Percentiles rank a stretch among this genome's conserved stretches.
phyloP scores from a whole-genome alignment of 92 coral and sea anemone species.

The Palythoa heliodiscus region DNA sequence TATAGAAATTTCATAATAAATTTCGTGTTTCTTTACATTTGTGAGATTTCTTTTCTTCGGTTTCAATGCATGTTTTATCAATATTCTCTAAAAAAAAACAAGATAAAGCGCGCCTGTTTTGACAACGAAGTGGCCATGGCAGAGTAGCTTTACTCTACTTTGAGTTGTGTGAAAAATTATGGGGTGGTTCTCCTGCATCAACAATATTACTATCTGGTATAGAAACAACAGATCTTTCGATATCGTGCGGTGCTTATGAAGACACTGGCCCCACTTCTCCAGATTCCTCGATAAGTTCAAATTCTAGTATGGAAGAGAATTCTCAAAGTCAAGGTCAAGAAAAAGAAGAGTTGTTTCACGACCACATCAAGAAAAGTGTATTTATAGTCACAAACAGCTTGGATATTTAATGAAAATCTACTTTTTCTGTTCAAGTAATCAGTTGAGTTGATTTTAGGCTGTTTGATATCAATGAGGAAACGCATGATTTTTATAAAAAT shows the following conservation, averaged over 20 bases:
- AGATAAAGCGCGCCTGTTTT: slow-evolving; percentile 32
- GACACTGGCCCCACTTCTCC: slow-evolving; percentile 25
- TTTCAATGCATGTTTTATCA: slow-evolving; percentile 23
- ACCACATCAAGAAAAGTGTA: slow-evolving; percentile 46
- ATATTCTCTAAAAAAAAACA: slow-evolving; percentile 21
- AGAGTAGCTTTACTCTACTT: slow-evolving; percentile 22
- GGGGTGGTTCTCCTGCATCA: slow-evolving; percentile 46
- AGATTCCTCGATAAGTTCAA: slow-evolving; percentile 20
- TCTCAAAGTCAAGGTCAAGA: slow-evolving; percentile 26
- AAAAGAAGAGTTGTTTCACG: slow-evolving; percentile 14
- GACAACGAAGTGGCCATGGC: slow-evolving; percentile 27
- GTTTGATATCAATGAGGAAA: slow-evolving; percentile 52
- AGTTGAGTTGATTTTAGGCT: slow-evolving; percentile 33
- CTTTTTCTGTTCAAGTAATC: slow-evolving; percentile 38
- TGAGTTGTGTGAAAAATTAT: slow-evolving; percentile 27
- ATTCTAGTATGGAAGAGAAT: slow-evolving; percentile 14
- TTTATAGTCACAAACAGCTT: slow-evolving; percentile 39
- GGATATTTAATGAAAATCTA: slow-evolving; percentile 26
- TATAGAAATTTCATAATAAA: slow-evolving; percentile 8
- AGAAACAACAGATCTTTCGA: slow-evolving; percentile 28
- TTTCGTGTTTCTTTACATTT: slow-evolving; percentile 32
- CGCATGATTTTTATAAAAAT: slow-evolving; percentile 35
- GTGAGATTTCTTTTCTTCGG: slow-evolving; percentile 38
- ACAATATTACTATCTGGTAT: slow-evolving; percentile 24
- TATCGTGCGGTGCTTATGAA: slow-evolving; percentile 5